Percentiles rank a stretch among this genome's conserved stretches.
Conservation (phyloP, 2,113 vertebrate genomes). For the Urocolius indicus region DNA sequence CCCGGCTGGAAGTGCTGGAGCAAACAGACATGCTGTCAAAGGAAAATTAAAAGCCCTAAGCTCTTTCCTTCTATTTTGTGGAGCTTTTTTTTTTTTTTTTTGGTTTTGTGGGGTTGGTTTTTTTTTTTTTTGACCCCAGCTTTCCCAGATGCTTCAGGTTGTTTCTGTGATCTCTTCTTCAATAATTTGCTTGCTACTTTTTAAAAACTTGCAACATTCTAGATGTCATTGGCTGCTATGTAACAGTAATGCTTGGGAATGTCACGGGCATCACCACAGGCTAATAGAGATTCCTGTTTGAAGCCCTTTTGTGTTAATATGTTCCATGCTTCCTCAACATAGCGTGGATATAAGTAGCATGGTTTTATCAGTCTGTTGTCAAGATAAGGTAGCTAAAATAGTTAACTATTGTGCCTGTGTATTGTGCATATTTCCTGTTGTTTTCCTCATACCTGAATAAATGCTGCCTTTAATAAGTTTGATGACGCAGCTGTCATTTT, state of each 20-base stretch:
- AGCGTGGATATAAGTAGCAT: neutral
- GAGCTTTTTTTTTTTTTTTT: neutral
- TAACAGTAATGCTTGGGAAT: rapidly evolving
- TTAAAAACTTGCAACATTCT: neutral
- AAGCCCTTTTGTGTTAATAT: neutral
- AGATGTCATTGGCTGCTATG: rapidly evolving
- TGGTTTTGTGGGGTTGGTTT: too few relatives aligned
- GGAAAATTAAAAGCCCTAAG: neutral
- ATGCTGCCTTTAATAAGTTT: neutral
- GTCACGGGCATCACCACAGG: neutral
- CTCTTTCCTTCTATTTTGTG: neutral
- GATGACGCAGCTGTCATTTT: neutral
- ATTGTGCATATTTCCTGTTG: neutral
- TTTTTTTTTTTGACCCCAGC: neutral
- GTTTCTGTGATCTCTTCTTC: neutral
- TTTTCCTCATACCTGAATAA: constrained; percentile 17
- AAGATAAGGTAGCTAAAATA: neutral
- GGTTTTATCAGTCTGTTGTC: neutral
- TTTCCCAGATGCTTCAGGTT: neutral
- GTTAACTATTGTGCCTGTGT: neutral
- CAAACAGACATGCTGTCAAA: neutral
- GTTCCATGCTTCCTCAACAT: rapidly evolving
- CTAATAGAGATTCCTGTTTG: neutral
- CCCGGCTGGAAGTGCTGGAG: neutral
- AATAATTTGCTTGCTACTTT: neutral